Evolutionary conservation across 2,797 vertebrate species (phyloP), one percentile per base, ranked within the genome.

Genomic region (Sebastes iracundus): DNA sequence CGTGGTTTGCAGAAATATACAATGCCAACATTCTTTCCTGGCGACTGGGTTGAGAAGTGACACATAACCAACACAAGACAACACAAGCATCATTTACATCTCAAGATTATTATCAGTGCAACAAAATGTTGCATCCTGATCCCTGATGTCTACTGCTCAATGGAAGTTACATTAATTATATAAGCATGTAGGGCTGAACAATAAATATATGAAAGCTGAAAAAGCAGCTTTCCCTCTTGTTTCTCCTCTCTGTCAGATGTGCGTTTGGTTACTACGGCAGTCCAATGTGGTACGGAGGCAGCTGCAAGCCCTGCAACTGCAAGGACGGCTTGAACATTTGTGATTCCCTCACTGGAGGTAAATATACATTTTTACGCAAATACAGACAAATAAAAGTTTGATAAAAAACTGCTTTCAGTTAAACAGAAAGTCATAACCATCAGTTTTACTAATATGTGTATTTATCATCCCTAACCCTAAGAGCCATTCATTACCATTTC

Each of bases 181-280:
- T 53, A 2, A 7, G 5, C 10, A 42, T 5, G 16, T 5, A 11
- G n/a, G 10, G 23, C 25, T 59, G 23, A 22, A 58, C 2, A 6
- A 4, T 35, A 23, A 22, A 52, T 66, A 6, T 3, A 28, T 18
- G 12, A n/a, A 56, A 14, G 18, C 4, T 11, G 0, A 27, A 49
- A 30, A 32, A 35, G 2, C 18, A 12, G 2, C 8, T 28, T 61
- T 68, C 2, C 11, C 23, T 62, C 4, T 60, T 61, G 12, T 83
- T 85, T 25, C 84, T 77, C 71, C 63, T 71, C 53, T 87, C 16
- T 87, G 72, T 66, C 66, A 98, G 97, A 78, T 98, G 98, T 94
- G 95, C 96, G 80, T 91, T 93, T 13, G 97, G 97, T 73, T 98
- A 96, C 92, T 97, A 96, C 59, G 97, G 98, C 71, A 96, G 97